These are phyloP conservation scores for Coreoperca whiteheadi DNA, from an alignment of 2,113 vertebrate species.

Conservation along the genomic window DNA sequence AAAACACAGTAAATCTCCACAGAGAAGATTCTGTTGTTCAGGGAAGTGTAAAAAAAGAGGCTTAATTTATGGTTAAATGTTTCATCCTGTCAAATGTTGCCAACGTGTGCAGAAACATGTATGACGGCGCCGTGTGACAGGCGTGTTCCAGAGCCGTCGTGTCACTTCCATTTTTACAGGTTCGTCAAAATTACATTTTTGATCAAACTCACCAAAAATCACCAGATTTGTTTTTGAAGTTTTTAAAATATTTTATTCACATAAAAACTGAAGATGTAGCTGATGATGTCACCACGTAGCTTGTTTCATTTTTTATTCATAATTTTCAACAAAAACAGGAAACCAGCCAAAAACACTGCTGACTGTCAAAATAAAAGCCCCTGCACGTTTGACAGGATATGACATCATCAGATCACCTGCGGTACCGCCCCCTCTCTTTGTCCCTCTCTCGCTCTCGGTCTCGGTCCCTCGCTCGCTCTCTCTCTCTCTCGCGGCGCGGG, in stretches of 20 bases:
- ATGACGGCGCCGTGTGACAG: neutral
- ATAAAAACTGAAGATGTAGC: constrained; percentile 36
- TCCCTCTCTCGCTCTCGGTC: constrained; percentile 92
- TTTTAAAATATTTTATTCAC: constrained; percentile 20
- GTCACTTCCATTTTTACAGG: constrained; percentile 17
- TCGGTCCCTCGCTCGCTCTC: constrained; percentile 84
- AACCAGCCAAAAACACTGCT: constrained; percentile 8
- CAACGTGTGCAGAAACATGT: neutral
- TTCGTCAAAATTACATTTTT: constrained; percentile 31
- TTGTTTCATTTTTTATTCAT: constrained; percentile 5
- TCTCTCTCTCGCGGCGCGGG: constrained; percentile 83
- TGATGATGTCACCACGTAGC: constrained; percentile 17
- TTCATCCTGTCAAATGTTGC: neutral
- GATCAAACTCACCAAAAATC: constrained; percentile 5
- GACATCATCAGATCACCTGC: constrained; percentile 79
- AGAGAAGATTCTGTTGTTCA: constrained; percentile 19
- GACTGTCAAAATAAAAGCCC: constrained; percentile 44
- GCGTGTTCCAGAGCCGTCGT: neutral
- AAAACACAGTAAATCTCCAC: neutral
- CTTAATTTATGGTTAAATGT: too few relatives aligned
- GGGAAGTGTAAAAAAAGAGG: neutral
- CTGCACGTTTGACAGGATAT: constrained; percentile 15
- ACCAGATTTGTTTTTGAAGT: constrained; percentile 2
- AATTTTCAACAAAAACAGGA: constrained; percentile 20
- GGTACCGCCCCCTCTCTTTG: constrained; percentile 94